Percentiles rank a stretch among this genome's conserved stretches.
These are phyloP conservation scores for Drosophila mimica DNA, from an alignment of 2,888 invertebrate genomes.

Conservation along the genomic window DNA sequence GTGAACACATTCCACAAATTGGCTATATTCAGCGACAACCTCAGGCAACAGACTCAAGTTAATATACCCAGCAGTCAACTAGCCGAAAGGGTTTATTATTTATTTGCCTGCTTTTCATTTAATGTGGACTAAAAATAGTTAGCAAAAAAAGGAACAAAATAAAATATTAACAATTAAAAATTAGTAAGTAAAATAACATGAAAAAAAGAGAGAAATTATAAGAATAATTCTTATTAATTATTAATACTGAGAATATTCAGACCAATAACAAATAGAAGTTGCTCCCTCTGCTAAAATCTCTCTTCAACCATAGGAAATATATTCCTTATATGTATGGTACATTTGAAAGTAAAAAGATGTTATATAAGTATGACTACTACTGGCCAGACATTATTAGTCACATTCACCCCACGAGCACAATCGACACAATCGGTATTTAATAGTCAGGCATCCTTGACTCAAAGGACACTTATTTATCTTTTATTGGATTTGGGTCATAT, in stretches of 20 bases:
- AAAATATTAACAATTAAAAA: not conserved
- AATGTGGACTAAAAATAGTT: not conserved
- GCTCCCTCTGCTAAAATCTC: too few species aligned
- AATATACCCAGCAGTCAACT: slow-evolving; percentile 7
- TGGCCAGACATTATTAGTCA: not conserved
- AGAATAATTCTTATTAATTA: too few species aligned
- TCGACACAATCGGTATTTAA: not conserved
- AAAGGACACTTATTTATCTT: slow-evolving; percentile 8
- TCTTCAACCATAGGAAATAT: not conserved
- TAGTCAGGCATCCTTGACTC: not conserved
- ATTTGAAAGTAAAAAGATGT: not conserved
- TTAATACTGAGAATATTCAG: not conserved
- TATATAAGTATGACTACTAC: not conserved
- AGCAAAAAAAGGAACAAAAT: not conserved
- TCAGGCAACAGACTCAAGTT: slow-evolving; percentile 4
- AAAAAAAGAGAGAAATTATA: too few species aligned
- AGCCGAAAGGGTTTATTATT: not conserved
- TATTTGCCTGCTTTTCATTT: not conserved
- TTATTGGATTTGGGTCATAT: slow-evolving; percentile 63
- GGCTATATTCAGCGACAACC: slow-evolving; percentile 38
- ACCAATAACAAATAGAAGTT: too few species aligned
- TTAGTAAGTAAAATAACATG: not conserved
- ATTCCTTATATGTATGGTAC: not conserved
- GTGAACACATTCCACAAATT: slow-evolving; percentile 52
- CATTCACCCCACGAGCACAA: not conserved